These are phyloP conservation scores for Botrylloides violaceus DNA, from an alignment of 23 tunicate genomes.

Conservation along the genomic window DNA sequence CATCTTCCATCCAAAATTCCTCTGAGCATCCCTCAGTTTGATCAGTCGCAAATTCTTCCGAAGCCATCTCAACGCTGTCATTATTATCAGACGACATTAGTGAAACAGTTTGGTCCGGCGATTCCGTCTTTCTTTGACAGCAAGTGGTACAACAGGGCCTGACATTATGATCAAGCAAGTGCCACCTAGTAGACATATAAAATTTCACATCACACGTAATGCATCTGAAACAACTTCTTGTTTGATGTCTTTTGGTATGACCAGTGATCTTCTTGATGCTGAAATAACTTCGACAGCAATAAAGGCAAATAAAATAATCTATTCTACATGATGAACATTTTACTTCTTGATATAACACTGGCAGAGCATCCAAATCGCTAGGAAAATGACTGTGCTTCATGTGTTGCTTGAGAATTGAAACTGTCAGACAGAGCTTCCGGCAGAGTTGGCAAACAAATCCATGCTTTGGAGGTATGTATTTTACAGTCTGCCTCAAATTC, in stretches of 20 bases:
- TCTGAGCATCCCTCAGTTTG: too few species aligned
- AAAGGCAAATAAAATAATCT: neutral
- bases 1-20: neutral
- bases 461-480: neutral
- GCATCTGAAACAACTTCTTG: neutral
- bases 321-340: neutral
- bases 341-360: neutral
- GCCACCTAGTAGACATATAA: neutral
- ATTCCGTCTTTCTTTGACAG: too few species aligned
- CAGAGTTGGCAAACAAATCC: neutral
- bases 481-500: neutral
- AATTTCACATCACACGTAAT: neutral
- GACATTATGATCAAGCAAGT: neutral
- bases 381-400: neutral
- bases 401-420: neutral
- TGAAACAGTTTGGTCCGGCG: too few species aligned
- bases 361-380: neutral
- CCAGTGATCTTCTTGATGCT: neutral
- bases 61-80: neutral
- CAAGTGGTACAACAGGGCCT: too few species aligned
- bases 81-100: too few species aligned
- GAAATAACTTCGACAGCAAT: neutral
- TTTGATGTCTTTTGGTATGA: neutral
- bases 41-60: neutral
- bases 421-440: neutral